Percentiles rank a stretch among this genome's conserved stretches.
Evolutionary conservation across 1,140 invertebrate species (phyloP).

Genomic region (Triops longicaudatus): DNA sequence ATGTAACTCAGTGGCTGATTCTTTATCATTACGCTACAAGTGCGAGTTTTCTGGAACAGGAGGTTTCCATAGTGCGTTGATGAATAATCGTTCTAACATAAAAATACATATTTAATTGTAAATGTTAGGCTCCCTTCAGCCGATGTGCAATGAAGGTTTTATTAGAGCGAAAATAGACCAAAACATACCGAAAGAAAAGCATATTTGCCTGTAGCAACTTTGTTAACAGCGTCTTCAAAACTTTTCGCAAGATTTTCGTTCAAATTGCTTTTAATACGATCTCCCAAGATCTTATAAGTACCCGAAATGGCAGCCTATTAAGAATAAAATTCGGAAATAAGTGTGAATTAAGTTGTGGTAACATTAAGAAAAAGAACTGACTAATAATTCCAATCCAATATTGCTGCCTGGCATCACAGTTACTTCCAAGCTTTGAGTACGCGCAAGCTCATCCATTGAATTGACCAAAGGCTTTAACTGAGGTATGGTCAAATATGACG

Average conservation of each 20-base stretch:
- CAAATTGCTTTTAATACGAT: background rate
- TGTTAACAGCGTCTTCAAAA: background rate
- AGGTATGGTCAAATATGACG: background rate
- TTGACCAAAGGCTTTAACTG: background rate
- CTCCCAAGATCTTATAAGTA: background rate
- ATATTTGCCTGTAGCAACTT: background rate
- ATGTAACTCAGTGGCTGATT: background rate
- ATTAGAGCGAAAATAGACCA: background rate
- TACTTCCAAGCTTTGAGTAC: background rate
- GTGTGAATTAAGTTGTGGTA: no score
- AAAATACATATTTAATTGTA: background rate
- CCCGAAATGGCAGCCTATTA: background rate
- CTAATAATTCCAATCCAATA: background rate
- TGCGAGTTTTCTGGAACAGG: background rate
- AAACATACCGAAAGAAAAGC: background rate
- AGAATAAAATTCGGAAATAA: no score
- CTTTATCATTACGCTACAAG: background rate
- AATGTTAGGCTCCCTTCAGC: background rate
- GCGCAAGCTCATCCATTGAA: background rate
- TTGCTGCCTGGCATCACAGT: background rate
- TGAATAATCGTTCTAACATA: background rate
- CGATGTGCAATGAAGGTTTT: background rate
- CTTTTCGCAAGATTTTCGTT: background rate
- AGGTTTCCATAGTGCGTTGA: background rate
- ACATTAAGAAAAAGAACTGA: background rate